Conservation (phyloP, 2,797 vertebrate genomes). For the Coccyzus lansbergi region DNA sequence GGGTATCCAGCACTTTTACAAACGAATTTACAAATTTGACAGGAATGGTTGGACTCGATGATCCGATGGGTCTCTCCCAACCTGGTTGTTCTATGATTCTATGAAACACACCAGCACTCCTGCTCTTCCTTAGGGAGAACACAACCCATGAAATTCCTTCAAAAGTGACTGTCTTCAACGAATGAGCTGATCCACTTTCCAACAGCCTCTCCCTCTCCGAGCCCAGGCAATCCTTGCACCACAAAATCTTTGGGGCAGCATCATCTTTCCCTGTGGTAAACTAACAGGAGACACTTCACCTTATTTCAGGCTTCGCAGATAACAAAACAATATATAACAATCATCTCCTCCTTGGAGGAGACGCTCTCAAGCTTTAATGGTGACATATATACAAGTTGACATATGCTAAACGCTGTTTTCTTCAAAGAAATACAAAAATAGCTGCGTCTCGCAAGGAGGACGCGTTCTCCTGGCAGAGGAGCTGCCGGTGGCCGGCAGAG, state of each 20-base stretch:
- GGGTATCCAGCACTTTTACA: not conserved
- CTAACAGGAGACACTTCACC: rapidly evolving
- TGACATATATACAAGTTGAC: conserved; percentile 44
- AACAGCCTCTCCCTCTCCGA: not conserved
- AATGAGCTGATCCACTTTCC: not conserved
- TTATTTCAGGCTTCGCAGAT: not conserved
- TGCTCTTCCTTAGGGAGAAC: not conserved
- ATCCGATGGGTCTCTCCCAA: no score
- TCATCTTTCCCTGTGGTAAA: not conserved
- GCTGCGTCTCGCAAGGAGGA: not conserved
- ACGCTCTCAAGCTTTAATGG: not conserved
- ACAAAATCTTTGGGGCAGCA: not conserved
- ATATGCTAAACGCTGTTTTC: conserved; percentile 55
- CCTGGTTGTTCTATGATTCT: no score
- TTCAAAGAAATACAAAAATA: conserved; percentile 61
- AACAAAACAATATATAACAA: not conserved
- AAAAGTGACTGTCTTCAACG: no score
- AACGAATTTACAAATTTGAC: no score
- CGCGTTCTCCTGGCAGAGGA: not conserved
- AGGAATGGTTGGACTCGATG: no score
- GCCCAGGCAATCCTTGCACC: not conserved
- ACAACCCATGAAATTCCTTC: not conserved
- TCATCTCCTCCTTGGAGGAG: not conserved
- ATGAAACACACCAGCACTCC: not conserved
- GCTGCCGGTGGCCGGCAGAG: not conserved